Base-by-base conservation (phyloP, 2,113 vertebrate genomes). In the Mastomys natalensis region DNA sequence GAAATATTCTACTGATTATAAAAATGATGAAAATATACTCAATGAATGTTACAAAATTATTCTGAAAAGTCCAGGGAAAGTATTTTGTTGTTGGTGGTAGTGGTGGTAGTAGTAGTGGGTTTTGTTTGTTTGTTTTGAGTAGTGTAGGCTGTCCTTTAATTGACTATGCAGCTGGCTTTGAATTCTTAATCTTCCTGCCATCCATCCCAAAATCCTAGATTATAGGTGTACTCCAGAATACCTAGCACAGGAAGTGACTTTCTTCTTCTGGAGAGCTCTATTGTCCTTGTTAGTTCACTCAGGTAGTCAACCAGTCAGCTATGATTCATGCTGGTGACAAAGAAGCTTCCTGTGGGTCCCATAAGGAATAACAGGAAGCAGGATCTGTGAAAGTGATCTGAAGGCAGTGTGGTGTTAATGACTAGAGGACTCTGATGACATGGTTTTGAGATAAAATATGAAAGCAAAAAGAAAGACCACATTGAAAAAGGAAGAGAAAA, bases 381-480 rank as follows among this genome's bases (percentile, higher is more conserved):
- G 34, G 29, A 66, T 53, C 40, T 73, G 40, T 60, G n/a, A 51
- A 87, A 74, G 62, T 60, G 34, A 58, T 43, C 2, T n/a, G 29
- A 87, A 93, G 80, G 81, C 45, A 77, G 82, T 80, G 53, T 53
- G 21, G 1, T 87, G 15, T 92, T 86, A 68, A 68, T 66, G 53
- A 31, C 34, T 22, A 76, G 68, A 93, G 48, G 29, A 48, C 37
- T 62, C 55, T 87, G 45, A 84, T n/a, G 22, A 77, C 64, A 16
- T 73, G n/a, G 43, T 95, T 77, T 89, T 97, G 90, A 89, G 34
- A 55, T 80, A 60, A 80, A 48, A 68, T 78, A 55, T 78, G 34
- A 95, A 90, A 68, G 62, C 34, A 93, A 51, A 85, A 29, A 81
- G 58, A 19, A 53, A 90, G 55, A 64, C 7, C 31, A 3, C 88